A percentile compares a stretch with the other conserved stretches of the same genome.
These are phyloP conservation scores for Malurus leucopterus DNA, from an alignment of 2,797 vertebrate genomes.

Conservation along the genomic window DNA sequence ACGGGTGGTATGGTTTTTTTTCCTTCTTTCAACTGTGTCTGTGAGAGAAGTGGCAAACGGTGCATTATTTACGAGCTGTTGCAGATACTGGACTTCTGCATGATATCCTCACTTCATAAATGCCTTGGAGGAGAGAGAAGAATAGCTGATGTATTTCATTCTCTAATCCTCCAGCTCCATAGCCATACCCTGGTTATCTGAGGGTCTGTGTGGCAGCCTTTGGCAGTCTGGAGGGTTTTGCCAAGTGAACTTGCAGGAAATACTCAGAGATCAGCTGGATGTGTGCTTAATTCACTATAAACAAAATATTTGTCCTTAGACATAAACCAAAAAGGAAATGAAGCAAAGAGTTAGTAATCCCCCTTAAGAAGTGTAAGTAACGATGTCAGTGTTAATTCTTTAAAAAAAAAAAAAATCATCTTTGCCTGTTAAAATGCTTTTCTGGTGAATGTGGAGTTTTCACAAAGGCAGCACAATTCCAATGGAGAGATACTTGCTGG, in stretches of 20 bases:
- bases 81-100: neutral
- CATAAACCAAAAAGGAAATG: constrained; percentile 24
- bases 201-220: neutral
- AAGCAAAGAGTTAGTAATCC: constrained; percentile 4
- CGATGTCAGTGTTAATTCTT: neutral
- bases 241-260: neutral
- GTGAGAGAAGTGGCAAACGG: neutral
- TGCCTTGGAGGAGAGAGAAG: neutral
- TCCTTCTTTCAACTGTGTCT: neutral
- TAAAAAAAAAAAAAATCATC: neutral
- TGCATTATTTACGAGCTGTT: neutral
- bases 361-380: neutral
- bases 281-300: neutral
- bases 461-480: neutral
- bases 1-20: neutral
- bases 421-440: neutral
- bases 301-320: constrained; percentile 38
- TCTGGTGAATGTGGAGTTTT: neutral
- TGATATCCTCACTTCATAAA: constrained; percentile 10
- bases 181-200: neutral
- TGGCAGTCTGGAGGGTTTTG: neutral
- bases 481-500: neutral
- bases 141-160: neutral
- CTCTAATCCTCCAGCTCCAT: neutral
- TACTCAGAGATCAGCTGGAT: neutral